phyloP scores from a whole-genome alignment of 1,140 invertebrate genomes.

The Camponotus pennsylvanicus region DNA sequence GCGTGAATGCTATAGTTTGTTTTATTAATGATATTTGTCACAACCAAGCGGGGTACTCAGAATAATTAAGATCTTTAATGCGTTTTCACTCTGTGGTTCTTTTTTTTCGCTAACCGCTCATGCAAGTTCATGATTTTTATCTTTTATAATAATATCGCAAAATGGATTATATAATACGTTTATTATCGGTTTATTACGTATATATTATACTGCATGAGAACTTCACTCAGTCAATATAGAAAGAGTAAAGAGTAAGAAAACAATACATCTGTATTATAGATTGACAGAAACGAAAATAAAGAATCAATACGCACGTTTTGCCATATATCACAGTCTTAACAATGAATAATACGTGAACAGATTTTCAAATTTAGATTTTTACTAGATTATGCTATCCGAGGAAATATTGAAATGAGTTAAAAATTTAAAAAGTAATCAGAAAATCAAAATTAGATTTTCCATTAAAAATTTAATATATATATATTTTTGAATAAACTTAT shows the following conservation, averaged over 20 bases:
- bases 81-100: too few relatives aligned
- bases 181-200: not conserved
- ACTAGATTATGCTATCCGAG: not conserved
- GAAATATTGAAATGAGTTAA: not conserved
- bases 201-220: constrained; percentile 4
- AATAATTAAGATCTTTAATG: constrained; percentile 40
- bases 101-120: not conserved
- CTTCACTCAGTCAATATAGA: not conserved
- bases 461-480: not conserved
- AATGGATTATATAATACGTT: not conserved
- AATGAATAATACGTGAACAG: not conserved
- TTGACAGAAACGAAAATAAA: not conserved
- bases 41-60: not conserved
- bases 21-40: constrained; percentile 46
- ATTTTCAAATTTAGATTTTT: not conserved
- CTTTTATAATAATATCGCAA: constrained; percentile 23
- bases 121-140: constrained; percentile 30
- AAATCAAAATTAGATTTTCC: not conserved
- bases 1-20: not conserved
- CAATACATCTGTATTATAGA: not conserved
- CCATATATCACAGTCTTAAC: not conserved
- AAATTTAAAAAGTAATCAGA: not conserved
- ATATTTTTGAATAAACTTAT: not conserved
- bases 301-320: not conserved
- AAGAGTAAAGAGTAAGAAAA: not conserved